Evolutionary conservation across 2,888 invertebrate species (phyloP).

Genomic region (Euproctis similis): DNA sequence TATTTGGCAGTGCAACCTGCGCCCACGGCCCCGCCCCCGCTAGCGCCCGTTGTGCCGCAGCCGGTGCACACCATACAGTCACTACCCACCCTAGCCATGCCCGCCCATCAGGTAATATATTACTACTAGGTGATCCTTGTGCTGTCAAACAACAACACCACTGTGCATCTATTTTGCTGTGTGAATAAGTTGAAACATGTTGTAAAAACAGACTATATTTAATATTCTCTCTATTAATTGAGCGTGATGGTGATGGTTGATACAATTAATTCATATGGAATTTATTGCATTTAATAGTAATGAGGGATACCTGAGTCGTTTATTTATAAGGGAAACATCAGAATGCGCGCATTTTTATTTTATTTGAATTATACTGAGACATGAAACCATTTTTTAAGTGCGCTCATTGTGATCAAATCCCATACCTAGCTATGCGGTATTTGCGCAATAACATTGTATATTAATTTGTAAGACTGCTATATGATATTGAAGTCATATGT

Average conservation of each 20-base stretch:
- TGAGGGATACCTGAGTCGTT: no score
- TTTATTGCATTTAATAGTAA: no score
- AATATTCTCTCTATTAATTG: no score
- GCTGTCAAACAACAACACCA: constrained; percentile 6
- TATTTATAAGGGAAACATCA: constrained; percentile 23
- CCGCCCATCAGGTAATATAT: constrained; percentile 72
- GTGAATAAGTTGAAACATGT: no score
- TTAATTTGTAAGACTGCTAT: constrained; percentile 33
- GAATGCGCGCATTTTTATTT: constrained; percentile 21
- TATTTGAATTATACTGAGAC: not conserved
- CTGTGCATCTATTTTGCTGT: no score
- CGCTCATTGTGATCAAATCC: constrained; percentile 32
- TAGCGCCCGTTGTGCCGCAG: constrained; percentile 39
- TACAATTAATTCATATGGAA: no score
- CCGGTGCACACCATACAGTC: constrained; percentile 32
- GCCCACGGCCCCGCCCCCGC: constrained; percentile 49
- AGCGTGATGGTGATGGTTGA: no score
- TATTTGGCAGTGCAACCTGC: constrained; percentile 90
- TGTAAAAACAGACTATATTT: no score
- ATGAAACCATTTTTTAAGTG: constrained; percentile 3
- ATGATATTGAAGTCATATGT: constrained; percentile 23
- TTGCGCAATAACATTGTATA: constrained; percentile 18
- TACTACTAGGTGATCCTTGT: constrained; percentile 44
- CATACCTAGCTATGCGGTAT: constrained; percentile 14
- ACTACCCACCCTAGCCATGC: constrained; percentile 50